These are phyloP conservation scores for Aleiodes alternator DNA, from an alignment of 2,888 invertebrate genomes.

Conservation along the genomic window DNA sequence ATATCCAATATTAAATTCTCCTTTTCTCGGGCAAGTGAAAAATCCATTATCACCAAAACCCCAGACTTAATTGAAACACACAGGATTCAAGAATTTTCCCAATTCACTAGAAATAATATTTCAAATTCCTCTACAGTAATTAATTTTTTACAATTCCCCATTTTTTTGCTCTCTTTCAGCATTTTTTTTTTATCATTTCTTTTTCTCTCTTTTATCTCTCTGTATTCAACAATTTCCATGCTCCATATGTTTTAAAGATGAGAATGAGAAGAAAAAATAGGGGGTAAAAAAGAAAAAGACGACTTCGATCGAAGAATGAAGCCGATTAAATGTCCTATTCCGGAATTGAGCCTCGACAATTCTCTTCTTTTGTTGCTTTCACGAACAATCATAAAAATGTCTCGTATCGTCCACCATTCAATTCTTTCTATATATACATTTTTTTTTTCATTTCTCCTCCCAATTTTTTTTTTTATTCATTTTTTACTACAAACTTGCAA, in stretches of 20 bases:
- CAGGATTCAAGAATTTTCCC: not conserved
- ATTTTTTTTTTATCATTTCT: not conserved
- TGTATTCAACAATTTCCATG: slow-evolving; percentile 4
- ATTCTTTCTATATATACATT: slow-evolving; percentile 2
- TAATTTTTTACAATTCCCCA: not conserved
- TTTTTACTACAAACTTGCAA: slow-evolving; percentile 8
- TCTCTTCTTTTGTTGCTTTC: slow-evolving; percentile 19
- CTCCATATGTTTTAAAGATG: slow-evolving; percentile 15
- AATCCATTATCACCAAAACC: no score
- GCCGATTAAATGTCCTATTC: slow-evolving; percentile 27
- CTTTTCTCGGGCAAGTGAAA: no score
- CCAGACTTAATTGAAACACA: no score
- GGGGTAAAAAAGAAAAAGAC: not conserved
- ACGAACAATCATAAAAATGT: slow-evolving; percentile 30
- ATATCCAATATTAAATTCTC: no score
- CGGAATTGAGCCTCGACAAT: slow-evolving; percentile 24
- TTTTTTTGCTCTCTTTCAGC: not conserved
- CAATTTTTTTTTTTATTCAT: slow-evolving; percentile 10
- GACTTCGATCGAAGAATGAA: slow-evolving; percentile 23
- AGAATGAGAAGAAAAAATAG: not conserved
- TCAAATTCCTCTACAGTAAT: not conserved
- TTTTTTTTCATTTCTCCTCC: not conserved
- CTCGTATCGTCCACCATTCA: slow-evolving; percentile 25
- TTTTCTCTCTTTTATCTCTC: not conserved
- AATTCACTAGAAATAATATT: not conserved